Evolutionary conservation across 1,140 invertebrate genomes (phyloP).

Genomic region (Proales similis): DNA sequence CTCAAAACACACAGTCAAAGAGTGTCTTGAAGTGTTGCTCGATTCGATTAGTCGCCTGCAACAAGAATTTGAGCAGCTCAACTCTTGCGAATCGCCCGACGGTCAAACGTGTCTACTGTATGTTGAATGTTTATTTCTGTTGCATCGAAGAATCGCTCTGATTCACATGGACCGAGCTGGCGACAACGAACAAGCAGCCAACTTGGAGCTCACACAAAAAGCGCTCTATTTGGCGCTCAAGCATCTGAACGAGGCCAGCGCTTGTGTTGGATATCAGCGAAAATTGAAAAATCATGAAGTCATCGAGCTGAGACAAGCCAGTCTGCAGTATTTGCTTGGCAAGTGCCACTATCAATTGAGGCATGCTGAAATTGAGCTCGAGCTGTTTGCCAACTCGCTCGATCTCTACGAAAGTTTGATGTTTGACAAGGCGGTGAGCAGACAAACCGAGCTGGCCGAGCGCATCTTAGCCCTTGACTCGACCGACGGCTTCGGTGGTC

Average conservation of each 20-base stretch:
- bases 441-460: not conserved
- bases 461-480: constrained; percentile 16
- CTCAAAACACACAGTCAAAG: constrained; percentile 1
- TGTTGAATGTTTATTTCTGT: constrained; percentile 31
- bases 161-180: constrained; percentile 16
- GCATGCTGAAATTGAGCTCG: constrained; percentile 35
- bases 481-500: no score
- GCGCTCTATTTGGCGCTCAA: constrained; percentile 27
- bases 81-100: not conserved
- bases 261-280: constrained; percentile 10
- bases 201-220: no score
- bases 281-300: constrained; percentile 15
- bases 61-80: constrained; percentile 18
- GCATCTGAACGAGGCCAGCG: constrained; percentile 26
- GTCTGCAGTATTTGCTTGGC: constrained; percentile 17
- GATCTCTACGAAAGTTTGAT: constrained; percentile 29
- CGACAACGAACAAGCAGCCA: not conserved
- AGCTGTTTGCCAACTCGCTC: constrained; percentile 35
- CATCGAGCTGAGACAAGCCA: constrained; percentile 23
- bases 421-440: not conserved
- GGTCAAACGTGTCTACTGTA: not conserved
- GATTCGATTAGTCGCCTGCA: constrained; percentile 11
- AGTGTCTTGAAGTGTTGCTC: constrained; percentile 29
- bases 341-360: constrained; percentile 34
- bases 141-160: constrained; percentile 34